These are phyloP conservation scores for Pinctada fucata DNA, from an alignment of 2,888 invertebrate species.

Conservation along the genomic window DNA sequence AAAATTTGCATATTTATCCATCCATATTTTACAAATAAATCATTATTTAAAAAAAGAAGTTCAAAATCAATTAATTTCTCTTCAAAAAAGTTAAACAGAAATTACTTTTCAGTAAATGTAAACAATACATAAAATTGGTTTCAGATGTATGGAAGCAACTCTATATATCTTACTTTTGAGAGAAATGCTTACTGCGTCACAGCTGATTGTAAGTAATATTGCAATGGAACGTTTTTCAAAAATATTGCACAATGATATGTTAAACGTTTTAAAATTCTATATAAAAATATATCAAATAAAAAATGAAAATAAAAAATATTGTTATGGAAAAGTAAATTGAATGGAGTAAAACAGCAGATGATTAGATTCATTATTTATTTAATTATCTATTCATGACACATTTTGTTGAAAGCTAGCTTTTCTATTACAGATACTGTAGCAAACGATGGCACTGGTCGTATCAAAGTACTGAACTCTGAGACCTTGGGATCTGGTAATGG, in stretches of 20 bases:
- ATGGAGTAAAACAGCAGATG: no score
- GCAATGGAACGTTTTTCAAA: background rate
- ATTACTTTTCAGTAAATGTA: no score
- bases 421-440: slow-evolving; percentile 39
- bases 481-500: slow-evolving; percentile 47
- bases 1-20: no score
- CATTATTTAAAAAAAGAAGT: no score
- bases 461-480: slow-evolving; percentile 58
- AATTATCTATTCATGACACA: no score
- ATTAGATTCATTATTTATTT: no score
- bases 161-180: slow-evolving; percentile 54
- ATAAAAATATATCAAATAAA: background rate
- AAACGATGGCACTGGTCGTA: slow-evolving; percentile 43
- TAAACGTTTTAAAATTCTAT: background rate
- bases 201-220: slow-evolving; percentile 56
- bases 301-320: background rate
- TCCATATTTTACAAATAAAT: no score
- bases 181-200: slow-evolving; percentile 55
- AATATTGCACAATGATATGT: background rate
- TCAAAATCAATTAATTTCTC: no score
- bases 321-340: background rate
- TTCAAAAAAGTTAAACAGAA: no score
- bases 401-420: background rate
- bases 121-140: slow-evolving; percentile 3
- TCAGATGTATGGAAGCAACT: slow-evolving; percentile 57